Evolutionary conservation across 2,888 invertebrate species (phyloP).

Genomic region (Xestia sexstrigata): DNA sequence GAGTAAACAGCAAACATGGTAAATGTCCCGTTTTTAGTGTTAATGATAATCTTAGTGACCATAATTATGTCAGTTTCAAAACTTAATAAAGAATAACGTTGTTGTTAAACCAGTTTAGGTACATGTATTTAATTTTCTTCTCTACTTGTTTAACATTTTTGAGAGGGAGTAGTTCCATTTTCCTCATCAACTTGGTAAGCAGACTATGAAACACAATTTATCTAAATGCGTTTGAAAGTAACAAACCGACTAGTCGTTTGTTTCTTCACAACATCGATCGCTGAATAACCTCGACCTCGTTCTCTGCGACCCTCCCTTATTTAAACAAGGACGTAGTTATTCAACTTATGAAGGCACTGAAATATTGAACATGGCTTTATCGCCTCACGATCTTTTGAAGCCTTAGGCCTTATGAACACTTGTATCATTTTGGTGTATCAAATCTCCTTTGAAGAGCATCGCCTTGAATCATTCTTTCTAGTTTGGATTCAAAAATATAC

Average conservation of each 20-base stretch:
- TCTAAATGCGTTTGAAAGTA: conserved; percentile 24
- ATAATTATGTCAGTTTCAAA: no score
- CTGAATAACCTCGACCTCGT: conserved; percentile 35
- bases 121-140: neutral
- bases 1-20: no score
- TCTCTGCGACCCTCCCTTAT: conserved; percentile 30
- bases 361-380: conserved; percentile 14
- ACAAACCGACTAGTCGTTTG: conserved; percentile 8
- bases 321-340: conserved; percentile 33
- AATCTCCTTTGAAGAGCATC: neutral
- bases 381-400: neutral
- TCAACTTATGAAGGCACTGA: conserved; percentile 29
- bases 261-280: conserved; percentile 46
- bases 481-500: neutral
- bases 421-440: neutral
- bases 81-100: no score
- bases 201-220: conserved; percentile 20
- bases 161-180: neutral
- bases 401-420: neutral
- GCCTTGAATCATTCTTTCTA: neutral
- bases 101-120: no score
- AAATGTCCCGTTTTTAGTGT: no score
- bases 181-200: neutral
- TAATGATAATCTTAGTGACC: no score
- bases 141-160: neutral